Evolutionary conservation across 2,888 invertebrate species (phyloP).

Genomic region (Bembecia ichneumoniformis): DNA sequence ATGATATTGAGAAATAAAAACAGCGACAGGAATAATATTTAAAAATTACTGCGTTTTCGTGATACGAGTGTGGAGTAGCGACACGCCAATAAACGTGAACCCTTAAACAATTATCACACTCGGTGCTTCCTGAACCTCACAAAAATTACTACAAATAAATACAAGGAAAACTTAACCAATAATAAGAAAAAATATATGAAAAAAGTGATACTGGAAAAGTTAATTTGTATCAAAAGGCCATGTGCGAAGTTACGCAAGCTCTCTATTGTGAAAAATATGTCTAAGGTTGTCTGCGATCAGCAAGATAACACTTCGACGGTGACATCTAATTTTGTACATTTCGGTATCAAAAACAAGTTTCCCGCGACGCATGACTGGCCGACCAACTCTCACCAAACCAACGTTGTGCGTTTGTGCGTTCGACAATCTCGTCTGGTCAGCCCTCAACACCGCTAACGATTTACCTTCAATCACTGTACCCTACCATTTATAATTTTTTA

Average conservation of each 20-base stretch:
- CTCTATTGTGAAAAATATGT: constrained; percentile 39
- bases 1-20: no score
- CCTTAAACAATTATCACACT: no score
- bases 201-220: constrained; percentile 18
- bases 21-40: no score
- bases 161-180: background rate
- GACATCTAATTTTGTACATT: constrained; percentile 53
- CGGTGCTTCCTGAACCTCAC: no score
- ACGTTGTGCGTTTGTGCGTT: constrained; percentile 18
- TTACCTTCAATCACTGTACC: constrained; percentile 38
- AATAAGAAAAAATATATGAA: constrained; percentile 18
- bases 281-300: constrained; percentile 35
- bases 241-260: constrained; percentile 38
- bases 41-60: no score
- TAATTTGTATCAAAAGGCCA: constrained; percentile 34
- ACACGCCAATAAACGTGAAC: no score
- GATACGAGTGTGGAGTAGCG: no score
- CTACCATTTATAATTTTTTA: constrained; percentile 62
- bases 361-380: constrained; percentile 11
- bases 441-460: constrained; percentile 31
- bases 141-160: no score
- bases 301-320: constrained; percentile 36
- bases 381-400: constrained; percentile 12
- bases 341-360: constrained; percentile 19
- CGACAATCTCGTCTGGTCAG: constrained; percentile 4